Conservation (phyloP, 2,888 invertebrate species). For the Diarsia mendica region DNA sequence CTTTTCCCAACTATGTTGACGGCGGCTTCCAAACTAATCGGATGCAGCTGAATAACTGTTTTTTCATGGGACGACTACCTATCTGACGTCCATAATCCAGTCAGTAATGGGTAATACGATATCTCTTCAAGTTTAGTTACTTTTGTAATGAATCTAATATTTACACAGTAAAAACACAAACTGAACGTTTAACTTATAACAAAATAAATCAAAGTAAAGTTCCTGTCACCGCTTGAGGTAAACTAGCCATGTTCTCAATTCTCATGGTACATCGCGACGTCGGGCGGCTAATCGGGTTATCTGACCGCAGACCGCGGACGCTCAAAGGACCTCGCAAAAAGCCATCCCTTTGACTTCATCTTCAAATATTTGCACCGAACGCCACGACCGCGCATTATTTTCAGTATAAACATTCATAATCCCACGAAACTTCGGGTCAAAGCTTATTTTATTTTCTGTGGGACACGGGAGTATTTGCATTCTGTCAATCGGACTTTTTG, state of each 20-base stretch:
- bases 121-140: not conserved
- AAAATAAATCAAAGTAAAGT: constrained; percentile 44
- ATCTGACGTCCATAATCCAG: too few species aligned
- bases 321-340: constrained; percentile 88
- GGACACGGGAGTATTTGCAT: constrained; percentile 64
- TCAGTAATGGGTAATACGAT: too few species aligned
- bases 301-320: constrained; percentile 84
- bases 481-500: constrained; percentile 57
- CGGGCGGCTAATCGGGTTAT: constrained; percentile 85
- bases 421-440: constrained; percentile 80
- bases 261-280: constrained; percentile 62
- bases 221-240: constrained; percentile 41
- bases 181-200: not conserved
- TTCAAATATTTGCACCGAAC: constrained; percentile 88
- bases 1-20: too few species aligned
- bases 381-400: constrained; percentile 88
- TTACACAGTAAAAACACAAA: not conserved
- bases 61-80: too few species aligned
- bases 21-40: too few species aligned
- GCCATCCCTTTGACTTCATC: constrained; percentile 86
- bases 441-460: constrained; percentile 76
- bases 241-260: constrained; percentile 63
- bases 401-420: constrained; percentile 89
- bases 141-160: not conserved
- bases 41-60: too few species aligned